phyloP scores from a whole-genome alignment of 2,797 vertebrate species.

The Pangasius djambal region DNA sequence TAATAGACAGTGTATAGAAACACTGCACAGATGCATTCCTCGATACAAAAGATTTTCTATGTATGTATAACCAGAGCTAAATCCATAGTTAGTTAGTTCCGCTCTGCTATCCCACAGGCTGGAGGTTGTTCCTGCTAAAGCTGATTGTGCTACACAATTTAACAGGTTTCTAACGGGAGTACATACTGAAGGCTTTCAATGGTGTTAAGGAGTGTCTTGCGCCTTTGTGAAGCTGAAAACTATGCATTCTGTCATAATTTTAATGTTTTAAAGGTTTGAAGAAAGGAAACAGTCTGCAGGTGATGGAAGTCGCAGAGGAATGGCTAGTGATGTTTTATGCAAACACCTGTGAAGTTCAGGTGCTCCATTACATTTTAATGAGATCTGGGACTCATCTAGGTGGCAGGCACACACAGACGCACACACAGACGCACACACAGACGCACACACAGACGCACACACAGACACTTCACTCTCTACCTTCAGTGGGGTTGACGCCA shows the following conservation, averaged over 20 bases:
- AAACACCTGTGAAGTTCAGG: conserved; percentile 55
- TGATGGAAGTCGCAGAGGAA: conserved; percentile 54
- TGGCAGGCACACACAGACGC: not conserved
- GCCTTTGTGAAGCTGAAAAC: not conserved
- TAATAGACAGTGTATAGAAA: not conserved
- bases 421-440: conserved; percentile 4
- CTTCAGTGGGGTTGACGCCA: conserved; percentile 91
- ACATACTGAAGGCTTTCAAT: not conserved
- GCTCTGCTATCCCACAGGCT: not conserved
- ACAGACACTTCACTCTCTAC: conserved; percentile 65
- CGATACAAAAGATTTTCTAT: not conserved
- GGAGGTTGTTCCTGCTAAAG: not conserved
- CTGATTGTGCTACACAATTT: too few species aligned
- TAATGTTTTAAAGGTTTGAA: not conserved
- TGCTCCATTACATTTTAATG: conserved; percentile 39
- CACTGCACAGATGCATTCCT: not conserved
- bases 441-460: not conserved
- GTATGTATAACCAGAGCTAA: not conserved
- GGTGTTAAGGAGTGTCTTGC: not conserved
- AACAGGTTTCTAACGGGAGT: not conserved
- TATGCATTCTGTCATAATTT: not conserved
- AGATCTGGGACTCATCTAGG: conserved; percentile 29
- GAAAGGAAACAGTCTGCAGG: not conserved
- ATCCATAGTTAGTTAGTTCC: not conserved
- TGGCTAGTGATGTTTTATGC: conserved; percentile 37